Conservation (phyloP, 2,113 vertebrate genomes). For the Myrmophylax atrothorax region DNA sequence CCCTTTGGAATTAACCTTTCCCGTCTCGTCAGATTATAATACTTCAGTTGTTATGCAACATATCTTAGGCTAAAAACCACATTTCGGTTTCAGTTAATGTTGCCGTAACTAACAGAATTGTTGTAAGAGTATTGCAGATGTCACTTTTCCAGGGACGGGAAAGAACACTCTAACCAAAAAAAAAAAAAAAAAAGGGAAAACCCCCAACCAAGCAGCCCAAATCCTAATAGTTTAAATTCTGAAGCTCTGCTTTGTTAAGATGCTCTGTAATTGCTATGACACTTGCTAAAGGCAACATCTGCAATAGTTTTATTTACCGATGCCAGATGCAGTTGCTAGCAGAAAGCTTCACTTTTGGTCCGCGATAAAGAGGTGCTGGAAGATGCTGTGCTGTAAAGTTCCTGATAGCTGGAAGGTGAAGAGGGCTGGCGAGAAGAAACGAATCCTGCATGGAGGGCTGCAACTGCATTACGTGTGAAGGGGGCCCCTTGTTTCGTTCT, state of each 20-base stretch:
- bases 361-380: not conserved
- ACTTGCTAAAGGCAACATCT: conserved; percentile 11
- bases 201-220: not conserved
- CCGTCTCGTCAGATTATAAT: not conserved
- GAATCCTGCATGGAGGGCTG: not conserved
- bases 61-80: conserved; percentile 26
- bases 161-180: not conserved
- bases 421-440: not conserved
- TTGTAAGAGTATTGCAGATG: conserved; percentile 20
- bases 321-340: not conserved
- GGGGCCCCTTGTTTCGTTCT: conserved; percentile 59
- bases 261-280: not conserved
- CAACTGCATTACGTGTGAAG: conserved; percentile 3
- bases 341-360: not conserved
- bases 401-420: not conserved
- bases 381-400: conserved; percentile 39
- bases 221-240: not conserved
- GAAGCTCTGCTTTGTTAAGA: conserved; percentile 8
- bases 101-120: conserved; percentile 23
- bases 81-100: conserved; percentile 53
- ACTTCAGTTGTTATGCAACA: conserved; percentile 38
- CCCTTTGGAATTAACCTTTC: conserved; percentile 9
- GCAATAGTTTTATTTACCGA: not conserved
- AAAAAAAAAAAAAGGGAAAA: not conserved
- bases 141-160: not conserved